phyloP scores from a whole-genome alignment of 2,888 invertebrate genomes.

The Acleris cristana region DNA sequence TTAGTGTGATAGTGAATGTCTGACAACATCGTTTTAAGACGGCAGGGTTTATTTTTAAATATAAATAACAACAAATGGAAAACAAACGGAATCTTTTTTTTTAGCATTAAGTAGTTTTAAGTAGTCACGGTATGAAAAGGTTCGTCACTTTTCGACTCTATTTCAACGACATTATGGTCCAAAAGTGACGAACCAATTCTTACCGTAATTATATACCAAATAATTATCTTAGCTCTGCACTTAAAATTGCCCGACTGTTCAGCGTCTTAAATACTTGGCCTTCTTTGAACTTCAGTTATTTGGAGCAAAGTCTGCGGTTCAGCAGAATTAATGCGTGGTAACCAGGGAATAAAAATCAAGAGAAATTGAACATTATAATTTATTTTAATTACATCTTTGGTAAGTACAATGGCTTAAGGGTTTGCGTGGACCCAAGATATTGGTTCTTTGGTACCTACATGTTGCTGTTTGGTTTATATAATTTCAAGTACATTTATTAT shows the following conservation, averaged over 20 bases:
- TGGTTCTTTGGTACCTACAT: slow-evolving; percentile 70
- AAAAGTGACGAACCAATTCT: no score
- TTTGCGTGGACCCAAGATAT: slow-evolving; percentile 63
- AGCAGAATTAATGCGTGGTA: slow-evolving; percentile 10
- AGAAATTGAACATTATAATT: slow-evolving; percentile 60
- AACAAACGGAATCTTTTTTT: neutral
- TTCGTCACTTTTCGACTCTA: no score
- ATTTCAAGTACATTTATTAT: slow-evolving; percentile 2
- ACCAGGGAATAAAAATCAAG: slow-evolving; percentile 43
- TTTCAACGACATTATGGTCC: no score
- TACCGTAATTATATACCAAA: neutral
- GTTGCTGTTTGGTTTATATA: slow-evolving; percentile 38
- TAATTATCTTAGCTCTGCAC: slow-evolving; percentile 7
- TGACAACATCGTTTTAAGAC: no score
- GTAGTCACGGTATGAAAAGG: no score
- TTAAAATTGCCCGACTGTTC: neutral
- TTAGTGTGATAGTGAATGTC: no score
- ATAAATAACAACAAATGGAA: no score
- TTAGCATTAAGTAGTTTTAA: neutral
- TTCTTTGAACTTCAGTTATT: slow-evolving; percentile 8
- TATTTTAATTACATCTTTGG: slow-evolving; percentile 77
- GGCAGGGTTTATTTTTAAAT: no score
- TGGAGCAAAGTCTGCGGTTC: slow-evolving; percentile 5
- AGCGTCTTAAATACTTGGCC: neutral
- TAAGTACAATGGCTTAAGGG: slow-evolving; percentile 77